Evolutionary conservation across 2,797 vertebrate species (phyloP).

Genomic region (Premnoplex brunnescens): DNA sequence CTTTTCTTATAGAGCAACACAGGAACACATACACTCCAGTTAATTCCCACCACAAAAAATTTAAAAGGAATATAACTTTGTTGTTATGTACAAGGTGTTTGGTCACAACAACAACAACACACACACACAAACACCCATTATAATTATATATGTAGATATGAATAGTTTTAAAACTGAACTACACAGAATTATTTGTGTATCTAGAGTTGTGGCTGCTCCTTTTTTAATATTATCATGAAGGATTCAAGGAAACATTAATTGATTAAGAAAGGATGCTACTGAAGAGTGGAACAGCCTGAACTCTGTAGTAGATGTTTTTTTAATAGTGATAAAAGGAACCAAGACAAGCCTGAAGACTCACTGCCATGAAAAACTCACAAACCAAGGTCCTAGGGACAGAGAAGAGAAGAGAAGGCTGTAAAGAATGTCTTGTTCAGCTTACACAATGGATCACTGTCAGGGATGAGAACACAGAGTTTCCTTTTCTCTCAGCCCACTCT

Average conservation of each 20-base stretch:
- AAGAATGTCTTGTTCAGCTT: neutral
- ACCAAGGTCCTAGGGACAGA: neutral
- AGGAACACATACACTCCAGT: rapidly evolving
- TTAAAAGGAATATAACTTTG: neutral
- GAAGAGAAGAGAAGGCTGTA: neutral
- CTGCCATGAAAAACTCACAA: neutral
- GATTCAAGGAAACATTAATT: neutral
- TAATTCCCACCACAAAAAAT: neutral
- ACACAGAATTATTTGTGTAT: neutral
- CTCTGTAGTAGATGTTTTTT: neutral
- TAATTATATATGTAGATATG: neutral
- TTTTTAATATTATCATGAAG: neutral
- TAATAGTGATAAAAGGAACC: neutral
- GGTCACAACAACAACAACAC: neutral
- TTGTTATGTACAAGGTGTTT: neutral
- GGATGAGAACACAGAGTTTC: neutral
- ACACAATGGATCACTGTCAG: neutral
- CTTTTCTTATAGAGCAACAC: neutral
- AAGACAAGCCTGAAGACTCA: neutral
- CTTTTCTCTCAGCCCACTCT: neutral
- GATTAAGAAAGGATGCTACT: neutral
- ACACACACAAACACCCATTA: neutral
- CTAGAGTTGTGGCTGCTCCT: neutral
- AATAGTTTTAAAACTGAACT: neutral
- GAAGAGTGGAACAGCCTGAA: neutral